Conservation (phyloP, 2,888 invertebrate species). For the Trachelus troglodyta region DNA sequence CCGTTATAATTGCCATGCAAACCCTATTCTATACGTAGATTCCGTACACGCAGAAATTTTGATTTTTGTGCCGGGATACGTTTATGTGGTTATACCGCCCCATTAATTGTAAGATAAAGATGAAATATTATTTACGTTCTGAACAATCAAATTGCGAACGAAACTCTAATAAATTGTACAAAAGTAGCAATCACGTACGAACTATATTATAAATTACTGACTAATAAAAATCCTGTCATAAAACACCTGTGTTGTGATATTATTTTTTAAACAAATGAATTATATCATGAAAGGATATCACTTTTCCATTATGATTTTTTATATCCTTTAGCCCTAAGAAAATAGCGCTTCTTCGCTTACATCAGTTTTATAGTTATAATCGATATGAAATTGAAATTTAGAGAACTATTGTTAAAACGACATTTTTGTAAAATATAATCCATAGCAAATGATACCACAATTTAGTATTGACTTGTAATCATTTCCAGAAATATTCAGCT, state of each 20-base stretch:
- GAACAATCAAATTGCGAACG: background rate
- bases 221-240: background rate
- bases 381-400: too few species aligned
- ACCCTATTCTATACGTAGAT: slow-evolving; percentile 13
- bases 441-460: too few species aligned
- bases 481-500: too few species aligned
- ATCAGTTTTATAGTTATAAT: too few species aligned
- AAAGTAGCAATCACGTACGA: slow-evolving; percentile 7
- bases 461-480: too few species aligned
- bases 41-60: slow-evolving; percentile 15
- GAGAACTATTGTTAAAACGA: too few species aligned
- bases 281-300: too few species aligned
- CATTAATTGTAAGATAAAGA: background rate
- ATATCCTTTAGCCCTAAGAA: too few species aligned
- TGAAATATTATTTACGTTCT: background rate
- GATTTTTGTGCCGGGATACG: slow-evolving; percentile 13
- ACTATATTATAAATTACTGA: slow-evolving; percentile 12
- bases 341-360: too few species aligned
- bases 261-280: background rate
- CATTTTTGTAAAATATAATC: too few species aligned
- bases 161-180: slow-evolving; percentile 16
- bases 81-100: background rate
- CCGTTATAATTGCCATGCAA: slow-evolving; percentile 16
- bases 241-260: background rate
- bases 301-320: too few species aligned